phyloP scores from a whole-genome alignment of 2,888 invertebrate species.

The Hylaea fasciaria region DNA sequence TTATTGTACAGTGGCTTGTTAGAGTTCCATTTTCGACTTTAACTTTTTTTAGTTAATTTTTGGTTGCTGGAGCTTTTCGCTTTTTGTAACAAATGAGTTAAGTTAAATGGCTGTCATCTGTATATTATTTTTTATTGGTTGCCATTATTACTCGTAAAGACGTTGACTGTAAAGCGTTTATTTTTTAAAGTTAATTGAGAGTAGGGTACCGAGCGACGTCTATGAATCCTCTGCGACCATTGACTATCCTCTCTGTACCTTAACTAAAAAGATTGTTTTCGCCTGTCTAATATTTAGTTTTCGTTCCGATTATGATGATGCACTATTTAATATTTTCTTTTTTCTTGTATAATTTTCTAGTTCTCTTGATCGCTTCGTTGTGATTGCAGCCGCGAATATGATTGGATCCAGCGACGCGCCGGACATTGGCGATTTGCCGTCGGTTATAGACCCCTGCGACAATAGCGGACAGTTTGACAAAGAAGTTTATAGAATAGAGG shows the following conservation, averaged over 20 bases:
- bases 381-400: conserved; percentile 50
- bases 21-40: conserved; percentile 13
- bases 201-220: too few relatives aligned
- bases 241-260: too few relatives aligned
- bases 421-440: conserved; percentile 54
- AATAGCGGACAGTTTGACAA: conserved; percentile 14
- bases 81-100: conserved; percentile 2
- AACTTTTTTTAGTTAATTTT: conserved; percentile 15
- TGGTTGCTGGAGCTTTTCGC: conserved; percentile 9
- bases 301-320: too few relatives aligned
- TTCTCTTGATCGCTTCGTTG: conserved; percentile 47
- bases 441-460: conserved; percentile 38
- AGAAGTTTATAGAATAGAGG: conserved; percentile 15
- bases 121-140: background rate
- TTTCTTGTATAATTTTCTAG: background rate
- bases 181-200: too few relatives aligned
- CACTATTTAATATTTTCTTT: background rate
- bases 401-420: conserved; percentile 57
- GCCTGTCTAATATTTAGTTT: too few relatives aligned
- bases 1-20: conserved; percentile 21
- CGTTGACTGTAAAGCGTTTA: too few relatives aligned
- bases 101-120: background rate
- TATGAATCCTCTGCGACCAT: too few relatives aligned
- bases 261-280: too few relatives aligned
- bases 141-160: too few relatives aligned